Evolutionary conservation across 2,888 invertebrate genomes (phyloP).

Genomic region (Eledona agricola): DNA sequence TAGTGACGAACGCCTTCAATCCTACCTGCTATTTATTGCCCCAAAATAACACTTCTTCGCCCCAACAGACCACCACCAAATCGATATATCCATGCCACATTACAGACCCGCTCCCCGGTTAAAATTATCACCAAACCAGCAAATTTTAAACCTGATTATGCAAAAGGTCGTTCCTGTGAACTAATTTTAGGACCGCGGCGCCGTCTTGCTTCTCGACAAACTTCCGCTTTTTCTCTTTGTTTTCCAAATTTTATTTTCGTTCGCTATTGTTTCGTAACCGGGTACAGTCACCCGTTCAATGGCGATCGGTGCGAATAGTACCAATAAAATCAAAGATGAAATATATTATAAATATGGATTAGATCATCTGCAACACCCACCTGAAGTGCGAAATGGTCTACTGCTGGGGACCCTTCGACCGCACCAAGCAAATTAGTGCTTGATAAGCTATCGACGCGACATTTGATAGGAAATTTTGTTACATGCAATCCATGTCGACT

Average conservation of each 20-base stretch:
- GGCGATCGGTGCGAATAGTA: too few species aligned
- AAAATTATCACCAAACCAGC: constrained; percentile 22
- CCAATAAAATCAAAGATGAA: too few species aligned
- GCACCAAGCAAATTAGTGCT: constrained; percentile 5
- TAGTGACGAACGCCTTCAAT: too few species aligned
- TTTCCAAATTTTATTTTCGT: constrained; percentile 15
- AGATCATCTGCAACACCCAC: too few species aligned
- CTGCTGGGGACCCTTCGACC: too few species aligned
- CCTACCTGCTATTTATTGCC: too few species aligned
- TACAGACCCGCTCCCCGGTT: constrained; percentile 3
- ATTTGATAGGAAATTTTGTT: constrained; percentile 47
- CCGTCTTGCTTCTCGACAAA: constrained; percentile 56
- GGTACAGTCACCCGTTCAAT: too few species aligned
- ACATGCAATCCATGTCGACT: constrained; percentile 49
- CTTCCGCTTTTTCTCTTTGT: constrained; percentile 31
- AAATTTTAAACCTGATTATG: constrained; percentile 52
- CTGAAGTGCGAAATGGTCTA: too few species aligned
- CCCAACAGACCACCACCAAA: too few species aligned
- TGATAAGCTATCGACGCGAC: constrained; percentile 32
- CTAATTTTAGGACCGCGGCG: constrained; percentile 53
- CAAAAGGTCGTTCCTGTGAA: constrained; percentile 55
- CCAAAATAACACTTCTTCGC: constrained; percentile 29
- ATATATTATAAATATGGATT: too few species aligned
- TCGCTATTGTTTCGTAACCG: too few species aligned
- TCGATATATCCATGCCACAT: constrained; percentile 1